Conservation (phyloP, 2,888 invertebrate genomes). For the Aleiodes leptofemur region DNA sequence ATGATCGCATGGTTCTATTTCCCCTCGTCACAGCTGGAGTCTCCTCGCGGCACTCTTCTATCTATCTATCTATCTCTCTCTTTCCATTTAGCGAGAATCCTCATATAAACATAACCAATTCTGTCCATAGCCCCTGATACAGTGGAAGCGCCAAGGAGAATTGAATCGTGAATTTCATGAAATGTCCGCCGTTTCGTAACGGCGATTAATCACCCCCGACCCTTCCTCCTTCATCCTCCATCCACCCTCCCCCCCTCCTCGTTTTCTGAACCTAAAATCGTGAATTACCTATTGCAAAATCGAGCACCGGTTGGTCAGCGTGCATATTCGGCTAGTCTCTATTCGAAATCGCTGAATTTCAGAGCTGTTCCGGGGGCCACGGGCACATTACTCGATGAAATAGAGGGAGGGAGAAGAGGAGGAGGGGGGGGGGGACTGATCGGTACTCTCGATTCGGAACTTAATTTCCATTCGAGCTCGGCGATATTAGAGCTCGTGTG, state of each 20-base stretch:
- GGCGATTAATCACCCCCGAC: conserved; percentile 45
- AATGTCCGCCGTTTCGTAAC: conserved; percentile 49
- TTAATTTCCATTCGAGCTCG: conserved; percentile 70
- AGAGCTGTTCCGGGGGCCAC: conserved; percentile 35
- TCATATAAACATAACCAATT: conserved; percentile 30
- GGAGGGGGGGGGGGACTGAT: conserved; percentile 47
- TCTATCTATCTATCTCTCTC: conserved; percentile 11
- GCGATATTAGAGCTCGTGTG: conserved; percentile 71
- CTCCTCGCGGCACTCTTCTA: conserved; percentile 54
- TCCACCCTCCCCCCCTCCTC: not conserved
- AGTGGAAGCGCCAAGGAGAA: conserved; percentile 21
- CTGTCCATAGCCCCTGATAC: conserved; percentile 3
- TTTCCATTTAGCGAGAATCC: conserved; percentile 61
- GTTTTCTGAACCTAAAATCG: conserved; percentile 33
- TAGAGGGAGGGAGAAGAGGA: conserved; percentile 19
- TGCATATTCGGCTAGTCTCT: not conserved
- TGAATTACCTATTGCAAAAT: conserved; percentile 48
- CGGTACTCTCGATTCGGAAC: conserved; percentile 60
- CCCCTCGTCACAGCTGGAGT: conserved; percentile 65
- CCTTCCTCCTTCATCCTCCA: too few relatives aligned
- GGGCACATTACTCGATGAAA: conserved; percentile 40
- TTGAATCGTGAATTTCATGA: conserved; percentile 51
- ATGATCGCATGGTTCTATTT: conserved; percentile 42
- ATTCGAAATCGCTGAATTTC: conserved; percentile 47
- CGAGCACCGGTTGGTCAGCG: conserved; percentile 32